Evolutionary conservation across 2,113 vertebrate species (phyloP), one percentile per base, ranked within the genome.

Genomic region (Ivindomyrus marchei): DNA sequence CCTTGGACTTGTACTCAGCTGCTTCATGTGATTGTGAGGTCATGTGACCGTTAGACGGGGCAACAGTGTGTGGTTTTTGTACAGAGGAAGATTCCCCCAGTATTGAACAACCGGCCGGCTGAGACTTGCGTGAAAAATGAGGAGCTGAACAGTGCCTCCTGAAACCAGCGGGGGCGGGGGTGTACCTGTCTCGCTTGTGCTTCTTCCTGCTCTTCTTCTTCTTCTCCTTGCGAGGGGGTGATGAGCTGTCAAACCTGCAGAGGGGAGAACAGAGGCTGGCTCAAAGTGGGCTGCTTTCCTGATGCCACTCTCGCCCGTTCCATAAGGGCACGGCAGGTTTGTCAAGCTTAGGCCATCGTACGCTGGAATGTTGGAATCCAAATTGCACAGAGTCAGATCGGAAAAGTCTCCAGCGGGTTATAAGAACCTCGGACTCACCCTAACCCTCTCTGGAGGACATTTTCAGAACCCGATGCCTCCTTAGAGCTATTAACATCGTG

Each of bases 101-200:
- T 27, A 66, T 3, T 66, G 62, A 66, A n/a, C 58, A 27, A 4
- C 62, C 1, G n/a, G 62, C 10, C 10, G 10, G 62, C 62, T 27
- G 62, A 31, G 62, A 27, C 62, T 13, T 27, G 27, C n/a, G 3
- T 31, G 62, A 13, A 27, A 70, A 70, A 70, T 70, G 62, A 70
- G 27, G 9, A 66, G 9, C 62, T 11, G n/a, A 70, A 11, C 62
- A 13, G n/a, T 27, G 10, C 3, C 58, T 66, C 62, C n/a, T 66
- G 24, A 27, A 66, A 10, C 9, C 62, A 49, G 84, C 7, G 42
- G 21, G 15, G 19, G 47, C 3, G 36, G 50, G 17, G 80, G 85
- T n/a, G 53, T 95, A 97, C 96, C 97, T 97, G 94, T 96, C 95
- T 77, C 96, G 93, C 90, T 95, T 96, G 91, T 96, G 97, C 91